A percentile compares a stretch with the other conserved stretches of the same genome.
phyloP scores from a whole-genome alignment of 2,797 vertebrate genomes.

The Oceanodroma leucorhoa region DNA sequence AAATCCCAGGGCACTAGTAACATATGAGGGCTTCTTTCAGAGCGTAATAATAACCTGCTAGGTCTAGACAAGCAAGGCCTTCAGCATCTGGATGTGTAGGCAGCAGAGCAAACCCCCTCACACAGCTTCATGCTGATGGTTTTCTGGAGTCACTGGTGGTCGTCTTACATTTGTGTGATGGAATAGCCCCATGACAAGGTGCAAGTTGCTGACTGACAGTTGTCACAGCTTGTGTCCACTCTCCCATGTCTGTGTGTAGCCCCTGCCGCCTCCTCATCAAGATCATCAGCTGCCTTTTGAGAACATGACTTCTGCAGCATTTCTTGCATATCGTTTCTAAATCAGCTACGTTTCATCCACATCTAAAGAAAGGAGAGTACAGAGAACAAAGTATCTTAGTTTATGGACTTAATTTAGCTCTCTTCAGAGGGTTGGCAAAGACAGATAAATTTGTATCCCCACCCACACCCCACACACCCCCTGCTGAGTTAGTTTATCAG shows the following conservation, averaged over 20 bases:
- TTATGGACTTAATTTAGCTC: not conserved
- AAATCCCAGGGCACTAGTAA: not conserved
- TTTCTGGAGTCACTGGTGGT: not conserved
- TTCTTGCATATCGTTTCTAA: not conserved
- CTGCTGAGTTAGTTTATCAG: not conserved
- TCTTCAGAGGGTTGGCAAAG: not conserved
- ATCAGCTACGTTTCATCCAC: not conserved
- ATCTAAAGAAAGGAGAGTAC: not conserved
- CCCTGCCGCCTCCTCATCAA: not conserved
- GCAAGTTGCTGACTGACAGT: not conserved
- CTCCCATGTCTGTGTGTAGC: accelerated
- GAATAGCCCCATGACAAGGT: not conserved
- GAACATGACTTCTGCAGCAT: not conserved
- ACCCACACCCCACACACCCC: accelerated
- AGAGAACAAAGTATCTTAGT: not conserved
- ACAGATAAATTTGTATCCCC: not conserved
- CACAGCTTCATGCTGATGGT: not conserved
- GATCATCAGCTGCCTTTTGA: not conserved
- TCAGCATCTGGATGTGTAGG: not conserved
- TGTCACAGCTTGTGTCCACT: not conserved
- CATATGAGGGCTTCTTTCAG: not conserved
- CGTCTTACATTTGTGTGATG: not conserved
- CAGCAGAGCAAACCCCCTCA: not conserved
- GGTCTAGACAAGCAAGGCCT: not conserved
- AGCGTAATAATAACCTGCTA: not conserved